These are phyloP conservation scores for Brachionus manjavacas DNA, from an alignment of 1,140 invertebrate genomes.

Conservation along the genomic window DNA sequence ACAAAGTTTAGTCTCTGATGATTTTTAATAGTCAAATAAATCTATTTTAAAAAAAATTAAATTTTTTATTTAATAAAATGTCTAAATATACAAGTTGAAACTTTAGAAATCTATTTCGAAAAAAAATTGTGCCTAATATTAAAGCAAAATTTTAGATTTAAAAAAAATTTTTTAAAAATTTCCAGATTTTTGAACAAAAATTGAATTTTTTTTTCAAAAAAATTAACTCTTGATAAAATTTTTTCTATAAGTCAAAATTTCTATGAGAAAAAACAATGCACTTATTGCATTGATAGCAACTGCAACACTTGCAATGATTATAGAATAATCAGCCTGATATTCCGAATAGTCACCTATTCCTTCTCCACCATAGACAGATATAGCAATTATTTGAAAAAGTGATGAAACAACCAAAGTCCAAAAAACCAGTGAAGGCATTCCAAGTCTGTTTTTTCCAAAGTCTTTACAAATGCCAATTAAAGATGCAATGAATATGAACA, in stretches of 20 bases:
- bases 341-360: background rate
- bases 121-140: background rate
- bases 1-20: background rate
- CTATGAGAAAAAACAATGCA: slow-evolving; percentile 31
- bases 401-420: slow-evolving; percentile 29
- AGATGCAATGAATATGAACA: background rate
- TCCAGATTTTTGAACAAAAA: too few relatives aligned
- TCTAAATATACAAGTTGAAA: background rate
- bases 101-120: background rate
- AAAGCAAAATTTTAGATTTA: background rate
- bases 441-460: slow-evolving; percentile 11
- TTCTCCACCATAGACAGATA: slow-evolving; percentile 29
- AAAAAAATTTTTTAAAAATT: background rate
- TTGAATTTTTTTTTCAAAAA: background rate
- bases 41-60: background rate
- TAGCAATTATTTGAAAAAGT: slow-evolving; percentile 15
- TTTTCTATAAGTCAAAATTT: slow-evolving; percentile 1
- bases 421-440: slow-evolving; percentile 18
- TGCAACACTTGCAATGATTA: slow-evolving; percentile 31
- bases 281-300: slow-evolving; percentile 1
- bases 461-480: slow-evolving; percentile 27
- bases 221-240: background rate
- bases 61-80: background rate
- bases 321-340: slow-evolving; percentile 30
- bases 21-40: background rate